Base-by-base conservation (phyloP, 2,888 invertebrate species). In the Drosophila setosimentum region DNA sequence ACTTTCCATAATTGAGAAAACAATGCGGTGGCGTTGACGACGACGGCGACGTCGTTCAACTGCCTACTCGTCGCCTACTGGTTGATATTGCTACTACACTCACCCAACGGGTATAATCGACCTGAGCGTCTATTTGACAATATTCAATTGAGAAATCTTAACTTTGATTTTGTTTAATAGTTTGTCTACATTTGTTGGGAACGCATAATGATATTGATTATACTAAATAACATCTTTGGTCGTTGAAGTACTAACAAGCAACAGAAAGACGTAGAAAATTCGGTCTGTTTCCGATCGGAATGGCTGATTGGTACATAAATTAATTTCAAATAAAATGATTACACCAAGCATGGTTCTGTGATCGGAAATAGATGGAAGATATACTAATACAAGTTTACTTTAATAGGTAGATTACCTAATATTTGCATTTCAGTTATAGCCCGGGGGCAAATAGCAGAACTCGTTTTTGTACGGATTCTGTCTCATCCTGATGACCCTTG, bases 1-100 rank as follows among this genome's bases (percentile, higher is more conserved):
- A 91, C 91, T 91, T 88, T 83, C 90, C 90, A 91, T 90, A 91
- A 91, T 88, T 85, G 91, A 87, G 89, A 87, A 87, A 90, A 89
- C 87, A 90, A 89, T 89, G 89, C 78, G 87, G 83, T 87, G 83
- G 81, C 87, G 78, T 82, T 82, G 82, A 76, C 80, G 89, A 73
- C 69, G 67, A 5, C 54, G 50, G 24, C 69, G 27, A 18, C 68
- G 45, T 10, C 73, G 37, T 18, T 57, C 60, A 69, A 40, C 76
- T 69, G 66, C 78, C 72, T 68, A 71, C 67, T 51, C 58, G 60
- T 21, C 53, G 62, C 33, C 73, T 62, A 62, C 64, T 60, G 63
- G 62, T 37, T 65, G 16, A 45, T 45, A 48, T 40, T 50, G 51
- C 61, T 40, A 33, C 53, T 53, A 27, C 24, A n/a, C 42, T 29